Evolutionary conservation across 2,888 invertebrate genomes (phyloP), one percentile per base, ranked within the genome.

Genomic region (Pollenia griseotomentosa): DNA sequence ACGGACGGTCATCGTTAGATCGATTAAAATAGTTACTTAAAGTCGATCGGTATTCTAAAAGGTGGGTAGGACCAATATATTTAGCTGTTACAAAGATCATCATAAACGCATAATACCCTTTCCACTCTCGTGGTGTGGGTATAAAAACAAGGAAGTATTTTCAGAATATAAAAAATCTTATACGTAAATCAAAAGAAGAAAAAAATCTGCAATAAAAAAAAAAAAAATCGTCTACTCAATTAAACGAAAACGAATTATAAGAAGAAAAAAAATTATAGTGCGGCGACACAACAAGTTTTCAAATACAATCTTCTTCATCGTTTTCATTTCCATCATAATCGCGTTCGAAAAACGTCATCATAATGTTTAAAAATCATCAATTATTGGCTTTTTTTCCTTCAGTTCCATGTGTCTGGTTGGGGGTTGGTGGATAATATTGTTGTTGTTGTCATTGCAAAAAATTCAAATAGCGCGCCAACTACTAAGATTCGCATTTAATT

Each of bases 211-310:
- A 48, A 65, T 61, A 61, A 23, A n/a, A 23, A 23, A 3, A 2
- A 78, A 73, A 57, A 66, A 55, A 68, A 78, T 78, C 81, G 83
- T 75, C 73, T 55, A 83, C 42, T 78, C 73, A 86, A 68, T 51
- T 63, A 78, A 79, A 85, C 23, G 83, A 88, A 88, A 85, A 85
- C 80, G 85, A 77, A 88, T 77, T 84, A 51, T 68, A 66, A 83
- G 73, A 79, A 83, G 59, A 79, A 73, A 83, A 82, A 11, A 59
- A 65, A 71, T 81, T 71, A 90, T 88, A 88, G 87, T 85, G 88
- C 89, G 85, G 89, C 91, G 88, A 51, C 78, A 90, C 89, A 90
- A 90, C 89, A 89, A 88, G 88, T 89, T 89, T 88, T 88, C 88
- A 83, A 63, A 16, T 71, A 71, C 44, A n/a, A 74, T 66, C 42